Percentiles rank a stretch among this genome's conserved stretches.
Conservation (phyloP, 1,140 invertebrate species). For the Heliconius congener region DNA sequence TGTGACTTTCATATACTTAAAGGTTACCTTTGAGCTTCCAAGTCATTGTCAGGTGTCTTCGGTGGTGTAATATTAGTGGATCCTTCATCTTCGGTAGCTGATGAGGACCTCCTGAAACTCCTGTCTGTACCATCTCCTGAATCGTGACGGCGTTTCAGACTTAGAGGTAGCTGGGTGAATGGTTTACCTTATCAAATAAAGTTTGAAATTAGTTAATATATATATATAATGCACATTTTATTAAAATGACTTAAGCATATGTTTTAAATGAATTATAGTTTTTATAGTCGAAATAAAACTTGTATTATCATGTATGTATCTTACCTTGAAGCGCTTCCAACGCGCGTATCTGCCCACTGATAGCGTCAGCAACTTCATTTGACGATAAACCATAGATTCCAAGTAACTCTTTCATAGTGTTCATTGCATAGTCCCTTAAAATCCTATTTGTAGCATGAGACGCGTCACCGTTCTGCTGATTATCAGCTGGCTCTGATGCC, state of each 20-base stretch:
- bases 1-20: background rate
- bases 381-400: constrained; percentile 87
- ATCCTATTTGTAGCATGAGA: constrained; percentile 74
- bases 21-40: constrained; percentile 67
- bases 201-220: background rate
- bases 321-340: constrained; percentile 79
- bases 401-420: constrained; percentile 88
- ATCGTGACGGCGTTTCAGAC: constrained; percentile 69
- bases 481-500: constrained; percentile 53
- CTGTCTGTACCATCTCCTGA: constrained; percentile 67
- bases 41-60: constrained; percentile 74
- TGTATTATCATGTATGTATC: constrained; percentile 9
- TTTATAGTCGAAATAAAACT: background rate
- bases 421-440: constrained; percentile 87
- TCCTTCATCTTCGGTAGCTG: constrained; percentile 74
- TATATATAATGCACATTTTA: background rate
- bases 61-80: constrained; percentile 76
- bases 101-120: constrained; percentile 67
- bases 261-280: background rate
- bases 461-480: constrained; percentile 72
- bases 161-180: constrained; percentile 70
- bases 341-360: constrained; percentile 81
- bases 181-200: constrained; percentile 59
- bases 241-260: no score
- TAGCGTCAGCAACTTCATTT: constrained; percentile 83